Percentiles rank a stretch among this genome's conserved stretches.
These are phyloP conservation scores for Vireo altiloquus DNA, from an alignment of 2,113 vertebrate genomes.

Conservation along the genomic window DNA sequence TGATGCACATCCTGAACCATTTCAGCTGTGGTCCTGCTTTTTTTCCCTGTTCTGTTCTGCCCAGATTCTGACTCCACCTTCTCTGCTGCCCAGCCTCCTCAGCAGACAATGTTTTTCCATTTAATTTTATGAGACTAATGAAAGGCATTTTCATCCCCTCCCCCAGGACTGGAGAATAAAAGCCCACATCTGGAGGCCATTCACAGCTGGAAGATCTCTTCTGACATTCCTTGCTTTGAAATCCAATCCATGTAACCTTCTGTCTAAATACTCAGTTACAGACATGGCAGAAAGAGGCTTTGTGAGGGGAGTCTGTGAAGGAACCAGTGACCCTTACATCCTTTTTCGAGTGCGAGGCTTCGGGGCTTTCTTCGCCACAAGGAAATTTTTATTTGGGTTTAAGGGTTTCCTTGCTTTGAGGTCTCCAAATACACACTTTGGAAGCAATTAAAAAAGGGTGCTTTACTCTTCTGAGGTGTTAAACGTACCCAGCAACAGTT, in stretches of 20 bases:
- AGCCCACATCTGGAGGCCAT: slow-evolving; percentile 74
- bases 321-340: not conserved
- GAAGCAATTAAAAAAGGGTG: not conserved
- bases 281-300: not conserved
- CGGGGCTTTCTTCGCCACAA: not conserved
- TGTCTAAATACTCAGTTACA: slow-evolving; percentile 33
- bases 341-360: not conserved
- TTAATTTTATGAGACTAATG: slow-evolving; percentile 51
- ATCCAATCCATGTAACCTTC: slow-evolving; percentile 53
- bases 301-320: not conserved
- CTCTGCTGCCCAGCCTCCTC: not conserved
- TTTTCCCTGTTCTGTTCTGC: not conserved
- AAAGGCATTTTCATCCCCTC: slow-evolving; percentile 15
- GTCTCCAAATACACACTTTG: not conserved
- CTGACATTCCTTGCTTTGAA: slow-evolving; percentile 72
- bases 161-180: slow-evolving; percentile 50
- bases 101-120: slow-evolving; percentile 62
- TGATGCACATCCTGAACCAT: not conserved
- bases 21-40: slow-evolving; percentile 3
- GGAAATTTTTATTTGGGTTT: not conserved
- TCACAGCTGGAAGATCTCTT: slow-evolving; percentile 65
- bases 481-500: not conserved
- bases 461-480: not conserved
- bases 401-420: not conserved
- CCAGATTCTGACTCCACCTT: slow-evolving; percentile 32